Evolutionary conservation across 2,113 vertebrate genomes (phyloP).

Genomic region (Pseudopipra pipra): DNA sequence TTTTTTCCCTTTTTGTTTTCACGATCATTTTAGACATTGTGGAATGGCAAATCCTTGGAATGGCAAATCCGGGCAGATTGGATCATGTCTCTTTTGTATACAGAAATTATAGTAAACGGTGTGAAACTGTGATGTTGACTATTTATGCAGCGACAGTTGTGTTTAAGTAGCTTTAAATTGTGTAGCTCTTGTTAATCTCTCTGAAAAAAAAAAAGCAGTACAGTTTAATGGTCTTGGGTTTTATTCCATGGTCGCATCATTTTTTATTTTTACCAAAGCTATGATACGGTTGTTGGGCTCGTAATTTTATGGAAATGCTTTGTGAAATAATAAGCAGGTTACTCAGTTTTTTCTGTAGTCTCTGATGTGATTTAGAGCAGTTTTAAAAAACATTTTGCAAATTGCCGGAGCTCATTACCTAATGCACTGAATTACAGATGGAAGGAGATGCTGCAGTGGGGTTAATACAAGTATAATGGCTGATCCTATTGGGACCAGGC

Average conservation of each 20-base stretch:
- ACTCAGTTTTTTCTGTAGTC: not conserved
- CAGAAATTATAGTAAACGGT: not conserved
- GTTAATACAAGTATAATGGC: not conserved
- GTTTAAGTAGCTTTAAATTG: constrained; percentile 24
- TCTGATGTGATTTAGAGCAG: constrained; percentile 41
- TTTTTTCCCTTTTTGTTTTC: not conserved
- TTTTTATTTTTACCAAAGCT: constrained; percentile 4
- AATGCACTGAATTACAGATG: constrained; percentile 21
- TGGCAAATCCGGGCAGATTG: not conserved
- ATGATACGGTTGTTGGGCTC: constrained; percentile 2
- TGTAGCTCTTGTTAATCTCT: not conserved
- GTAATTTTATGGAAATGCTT: constrained; percentile 43
- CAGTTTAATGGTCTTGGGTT: constrained; percentile 7
- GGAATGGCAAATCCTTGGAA: not conserved
- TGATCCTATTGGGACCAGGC: not conserved
- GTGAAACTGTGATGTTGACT: not conserved
- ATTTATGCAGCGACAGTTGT: not conserved
- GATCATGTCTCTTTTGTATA: not conserved
- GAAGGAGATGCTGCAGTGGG: not conserved
- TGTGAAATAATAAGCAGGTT: constrained; percentile 21
- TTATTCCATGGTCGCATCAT: not conserved
- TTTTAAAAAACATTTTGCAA: constrained; percentile 19
- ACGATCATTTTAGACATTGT: not conserved
- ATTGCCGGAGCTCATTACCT: constrained; percentile 43
- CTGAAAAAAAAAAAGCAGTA: not conserved